These are phyloP conservation scores for Ctenomys sociabilis DNA, from an alignment of 2,113 vertebrate species.

Conservation along the genomic window DNA sequence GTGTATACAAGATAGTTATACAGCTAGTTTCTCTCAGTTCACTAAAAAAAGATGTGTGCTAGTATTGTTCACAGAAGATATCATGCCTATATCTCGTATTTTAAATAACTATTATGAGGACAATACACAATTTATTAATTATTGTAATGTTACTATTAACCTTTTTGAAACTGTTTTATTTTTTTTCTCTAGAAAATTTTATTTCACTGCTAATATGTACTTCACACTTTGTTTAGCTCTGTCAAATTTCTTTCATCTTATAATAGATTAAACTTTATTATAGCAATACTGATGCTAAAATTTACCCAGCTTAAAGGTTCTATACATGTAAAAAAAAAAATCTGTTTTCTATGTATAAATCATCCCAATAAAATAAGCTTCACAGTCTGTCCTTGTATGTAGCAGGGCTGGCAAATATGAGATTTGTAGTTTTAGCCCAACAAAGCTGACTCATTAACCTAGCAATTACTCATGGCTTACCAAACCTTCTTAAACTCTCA, in stretches of 20 bases:
- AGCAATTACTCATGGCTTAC: conserved; percentile 13
- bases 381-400: not conserved
- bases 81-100: too few relatives aligned
- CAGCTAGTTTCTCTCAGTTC: too few relatives aligned
- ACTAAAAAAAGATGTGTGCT: too few relatives aligned
- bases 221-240: not conserved
- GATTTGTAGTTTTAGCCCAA: not conserved
- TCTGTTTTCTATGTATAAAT: not conserved
- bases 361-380: not conserved
- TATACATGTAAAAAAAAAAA: conserved; percentile 28
- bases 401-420: conserved; percentile 22
- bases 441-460: not conserved
- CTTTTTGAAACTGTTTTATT: too few relatives aligned
- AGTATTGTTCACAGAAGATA: too few relatives aligned
- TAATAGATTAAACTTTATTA: not conserved
- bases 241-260: not conserved
- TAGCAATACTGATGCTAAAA: conserved; percentile 22
- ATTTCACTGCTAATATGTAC: not conserved
- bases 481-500: not conserved
- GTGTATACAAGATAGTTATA: too few relatives aligned
- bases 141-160: too few relatives aligned
- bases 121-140: too few relatives aligned
- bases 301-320: not conserved
- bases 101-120: too few relatives aligned
- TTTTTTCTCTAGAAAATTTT: not conserved